Base-by-base conservation (phyloP, 2,888 invertebrate genomes). In the Oxycera nigricornis region DNA sequence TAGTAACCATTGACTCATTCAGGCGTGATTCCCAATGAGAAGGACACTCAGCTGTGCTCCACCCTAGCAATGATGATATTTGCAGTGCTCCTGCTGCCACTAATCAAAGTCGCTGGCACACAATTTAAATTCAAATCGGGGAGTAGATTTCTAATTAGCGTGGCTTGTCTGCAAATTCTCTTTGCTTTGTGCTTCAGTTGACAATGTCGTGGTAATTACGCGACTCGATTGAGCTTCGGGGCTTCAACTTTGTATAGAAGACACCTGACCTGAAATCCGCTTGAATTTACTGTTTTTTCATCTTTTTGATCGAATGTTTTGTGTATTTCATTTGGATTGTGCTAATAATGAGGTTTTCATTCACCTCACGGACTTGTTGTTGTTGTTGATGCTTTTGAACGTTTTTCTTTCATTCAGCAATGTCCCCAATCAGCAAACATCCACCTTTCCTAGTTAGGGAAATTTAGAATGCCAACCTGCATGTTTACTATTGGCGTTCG, bases 61-160 rank as follows among this genome's bases (percentile, higher is more conserved):
- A n/a, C n/a, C 46, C 11, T 46, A 46, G 46, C 46, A 46, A 46
- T 46, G 46, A 46, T 46, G 46, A 46, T 46, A 11, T 46, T 46
- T 46, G 46, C 46, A 11, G n/a, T 17, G 14, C 46, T 14, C 46
- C 14, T 46, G 14, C 46, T n/a, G 17, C 46, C 3, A n/a, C n/a
- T n/a, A 4, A 3, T 55, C 52, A 55, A 55, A 55, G 52, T 35
- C 35, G 11, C n/a, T n/a, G n/a, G n/a, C 7, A 17, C 30, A 61
- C 61, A 61, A 31, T 61, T 28, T 28, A 59, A 59, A 11, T 28
- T 31, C 28, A 61, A 61, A n/a, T 61, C 61, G 31, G 30, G n/a
- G n/a, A n/a, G 31, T 61, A 31, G 31, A n/a, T 61, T 30, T n/a
- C 61, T 61, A 61, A 61, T 61, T 61, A 61, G 31, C 61, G 61